phyloP scores from a whole-genome alignment of 1,140 invertebrate genomes.

The Ylistrum balloti region DNA sequence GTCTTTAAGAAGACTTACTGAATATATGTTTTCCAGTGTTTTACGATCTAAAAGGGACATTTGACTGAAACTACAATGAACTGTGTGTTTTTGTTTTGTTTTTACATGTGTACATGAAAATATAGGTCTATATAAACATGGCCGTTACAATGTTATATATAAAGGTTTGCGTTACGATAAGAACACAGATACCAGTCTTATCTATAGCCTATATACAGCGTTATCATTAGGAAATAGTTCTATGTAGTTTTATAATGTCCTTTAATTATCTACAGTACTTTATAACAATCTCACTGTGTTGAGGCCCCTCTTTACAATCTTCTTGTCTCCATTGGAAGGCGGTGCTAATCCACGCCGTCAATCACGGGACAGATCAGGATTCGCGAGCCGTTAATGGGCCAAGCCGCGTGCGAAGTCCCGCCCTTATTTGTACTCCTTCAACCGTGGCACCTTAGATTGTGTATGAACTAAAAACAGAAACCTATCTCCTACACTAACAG shows the following conservation, averaged over 20 bases:
- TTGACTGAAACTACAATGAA: too few species aligned
- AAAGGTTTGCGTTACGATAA: too few species aligned
- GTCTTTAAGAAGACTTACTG: too few species aligned
- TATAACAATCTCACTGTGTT: too few species aligned
- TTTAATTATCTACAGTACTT: background rate
- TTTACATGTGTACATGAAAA: too few species aligned
- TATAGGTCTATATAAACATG: too few species aligned
- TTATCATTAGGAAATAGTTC: too few species aligned
- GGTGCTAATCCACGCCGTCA: background rate
- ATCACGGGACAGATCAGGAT: background rate
- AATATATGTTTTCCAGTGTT: too few species aligned
- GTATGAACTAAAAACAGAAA: background rate
- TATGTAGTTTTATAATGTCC: background rate
- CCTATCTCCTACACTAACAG: background rate
- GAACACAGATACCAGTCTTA: too few species aligned
- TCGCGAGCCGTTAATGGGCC: background rate
- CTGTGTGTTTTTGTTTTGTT: too few species aligned
- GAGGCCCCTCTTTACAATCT: background rate
- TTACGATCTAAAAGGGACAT: too few species aligned
- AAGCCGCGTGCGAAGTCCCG: background rate
- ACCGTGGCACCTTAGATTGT: background rate
- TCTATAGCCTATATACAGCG: background rate
- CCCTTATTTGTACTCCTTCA: slow-evolving; percentile 12
- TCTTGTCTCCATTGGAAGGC: background rate
- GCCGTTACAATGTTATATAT: too few species aligned